Evolutionary conservation across 2,888 invertebrate genomes (phyloP), one percentile per base, ranked within the genome.

Genomic region (Horisme vitalbata): DNA sequence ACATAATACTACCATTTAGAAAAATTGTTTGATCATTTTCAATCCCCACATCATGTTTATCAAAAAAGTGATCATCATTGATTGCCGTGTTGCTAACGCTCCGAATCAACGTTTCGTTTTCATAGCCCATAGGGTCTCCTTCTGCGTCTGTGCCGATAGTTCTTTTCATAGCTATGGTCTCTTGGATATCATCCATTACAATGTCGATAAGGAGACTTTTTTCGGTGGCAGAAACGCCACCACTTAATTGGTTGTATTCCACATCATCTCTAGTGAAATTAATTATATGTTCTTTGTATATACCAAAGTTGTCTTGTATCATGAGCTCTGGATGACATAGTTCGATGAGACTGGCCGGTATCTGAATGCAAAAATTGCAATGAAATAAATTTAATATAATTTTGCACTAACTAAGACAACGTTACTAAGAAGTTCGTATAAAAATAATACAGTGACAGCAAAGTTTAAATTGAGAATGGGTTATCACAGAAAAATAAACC

Each of bases 1-100:
- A 13, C n/a, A 23, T 4, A 41, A 10, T 14, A 27, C 33, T 20
- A 87, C 88, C 88, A 41, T 78, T 72, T 46, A 85, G 65, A 66
- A 86, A 86, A 64, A 86, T 77, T 18, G 75, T 74, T 54, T 80
- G 57, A 20, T 68, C 57, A 56, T 72, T 70, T 55, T 75, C 76
- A 10, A 59, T 57, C 13, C 63, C 59, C n/a, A 59, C 50, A 47
- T 65, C 52, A 37, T 59, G 55, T 35, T 67, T 67, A 23, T 64
- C 63, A 45, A 55, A 62, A 36, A 66, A 54, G 36, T 66, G 68
- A 15, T 68, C 55, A 13, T 74, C 68, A 50, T 71, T 67, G 31
- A 71, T 54, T n/a, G 74, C 56, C 3, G 57, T 50, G 46, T 69
- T 71, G 8, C 65, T 63, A 1, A 70, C 58, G 37, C 67, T 71